phyloP scores from a whole-genome alignment of 2,888 invertebrate species.

The Stramonita haemastoma region DNA sequence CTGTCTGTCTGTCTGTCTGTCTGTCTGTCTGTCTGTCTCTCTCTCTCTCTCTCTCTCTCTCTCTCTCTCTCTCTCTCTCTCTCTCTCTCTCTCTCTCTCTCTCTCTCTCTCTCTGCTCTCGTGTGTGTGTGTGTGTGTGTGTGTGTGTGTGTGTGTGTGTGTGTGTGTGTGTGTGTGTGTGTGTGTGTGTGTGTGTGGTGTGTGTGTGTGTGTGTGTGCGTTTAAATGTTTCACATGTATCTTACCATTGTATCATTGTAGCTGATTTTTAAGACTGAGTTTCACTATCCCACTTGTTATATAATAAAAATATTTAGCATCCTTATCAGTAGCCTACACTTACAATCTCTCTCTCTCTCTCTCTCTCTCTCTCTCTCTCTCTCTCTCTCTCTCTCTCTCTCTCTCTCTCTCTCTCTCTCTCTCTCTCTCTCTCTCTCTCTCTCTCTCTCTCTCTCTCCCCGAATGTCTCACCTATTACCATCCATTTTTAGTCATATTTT shows the following conservation, averaged over 20 bases:
- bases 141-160: not conserved
- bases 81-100: slow-evolving; percentile 11
- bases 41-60: not conserved
- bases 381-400: slow-evolving; percentile 5
- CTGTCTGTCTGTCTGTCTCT: slow-evolving; percentile 3
- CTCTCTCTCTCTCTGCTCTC: not conserved
- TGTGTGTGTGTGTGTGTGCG: not conserved
- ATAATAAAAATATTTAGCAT: too few species aligned
- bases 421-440: not conserved
- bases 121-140: not conserved
- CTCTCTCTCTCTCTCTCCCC: too few species aligned
- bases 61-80: not conserved
- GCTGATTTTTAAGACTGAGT: too few species aligned
- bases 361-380: not conserved
- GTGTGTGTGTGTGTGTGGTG: not conserved
- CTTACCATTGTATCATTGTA: too few species aligned
- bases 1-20: slow-evolving; percentile 11
- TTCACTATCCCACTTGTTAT: too few species aligned
- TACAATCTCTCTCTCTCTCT: too few species aligned
- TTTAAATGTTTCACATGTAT: too few species aligned
- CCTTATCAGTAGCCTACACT: too few species aligned
- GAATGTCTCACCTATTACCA: too few species aligned
- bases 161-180: not conserved
- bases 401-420: not conserved
- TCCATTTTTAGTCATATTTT: too few species aligned